Evolutionary conservation across 2,888 invertebrate species (phyloP).

Genomic region (Thecocarcelia acutangulata): DNA sequence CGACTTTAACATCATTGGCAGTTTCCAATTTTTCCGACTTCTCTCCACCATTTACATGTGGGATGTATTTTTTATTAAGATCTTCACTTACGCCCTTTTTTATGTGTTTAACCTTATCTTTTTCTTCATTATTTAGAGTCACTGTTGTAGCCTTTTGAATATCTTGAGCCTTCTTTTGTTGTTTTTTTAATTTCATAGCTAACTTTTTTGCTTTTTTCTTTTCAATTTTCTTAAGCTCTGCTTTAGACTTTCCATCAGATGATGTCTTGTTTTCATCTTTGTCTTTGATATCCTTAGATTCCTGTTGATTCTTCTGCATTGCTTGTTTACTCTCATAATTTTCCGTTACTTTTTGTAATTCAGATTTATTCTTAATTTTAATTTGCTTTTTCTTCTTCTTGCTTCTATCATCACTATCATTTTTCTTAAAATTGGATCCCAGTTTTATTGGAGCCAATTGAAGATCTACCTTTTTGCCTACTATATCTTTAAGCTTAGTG

Average conservation of each 20-base stretch:
- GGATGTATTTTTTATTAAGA: not conserved
- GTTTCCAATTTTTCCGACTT: not conserved
- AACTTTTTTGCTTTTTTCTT: conserved; percentile 76
- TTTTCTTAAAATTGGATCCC: not conserved
- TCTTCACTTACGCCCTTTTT: conserved; percentile 61
- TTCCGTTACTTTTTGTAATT: not conserved
- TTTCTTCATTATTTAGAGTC: not conserved
- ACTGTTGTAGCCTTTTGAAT: not conserved
- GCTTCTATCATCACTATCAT: conserved; percentile 48
- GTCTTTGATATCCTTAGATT: conserved; percentile 9
- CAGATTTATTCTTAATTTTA: not conserved
- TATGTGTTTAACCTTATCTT: conserved; percentile 67
- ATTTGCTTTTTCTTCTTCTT: conserved; percentile 60
- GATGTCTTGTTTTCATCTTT: not conserved
- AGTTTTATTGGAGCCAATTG: conserved; percentile 27
- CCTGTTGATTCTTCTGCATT: not conserved
- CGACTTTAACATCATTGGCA: too few relatives aligned
- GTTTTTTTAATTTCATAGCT: conserved; percentile 74
- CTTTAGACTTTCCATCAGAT: not conserved
- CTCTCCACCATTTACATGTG: not conserved
- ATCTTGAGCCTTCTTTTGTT: conserved; percentile 65
- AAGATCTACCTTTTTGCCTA: conserved; percentile 2
- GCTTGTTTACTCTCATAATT: not conserved
- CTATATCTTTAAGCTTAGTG: conserved; percentile 57
- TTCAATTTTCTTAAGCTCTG: conserved; percentile 73